phyloP scores from a whole-genome alignment of 92 coral and sea anemone genomes.

The Anthopleura xanthogrammica region DNA sequence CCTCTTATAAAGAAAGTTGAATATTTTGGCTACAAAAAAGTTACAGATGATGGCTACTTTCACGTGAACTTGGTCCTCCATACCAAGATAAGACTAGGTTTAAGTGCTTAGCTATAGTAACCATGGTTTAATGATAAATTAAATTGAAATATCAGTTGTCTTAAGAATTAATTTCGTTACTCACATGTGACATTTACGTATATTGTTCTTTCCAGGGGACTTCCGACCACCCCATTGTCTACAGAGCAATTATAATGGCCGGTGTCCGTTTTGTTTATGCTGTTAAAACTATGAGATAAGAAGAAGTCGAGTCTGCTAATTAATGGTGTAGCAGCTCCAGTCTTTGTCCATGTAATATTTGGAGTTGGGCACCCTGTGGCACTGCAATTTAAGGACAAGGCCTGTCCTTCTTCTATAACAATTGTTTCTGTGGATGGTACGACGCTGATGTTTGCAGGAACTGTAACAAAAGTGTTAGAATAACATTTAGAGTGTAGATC shows the following conservation, averaged over 20 bases:
- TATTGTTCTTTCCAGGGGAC: slow-evolving; percentile 22
- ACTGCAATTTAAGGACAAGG: slow-evolving; percentile 31
- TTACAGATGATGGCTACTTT: no score
- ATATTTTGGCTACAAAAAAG: no score
- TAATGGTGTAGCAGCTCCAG: background rate
- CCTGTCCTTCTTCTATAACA: slow-evolving; percentile 17
- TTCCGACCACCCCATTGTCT: slow-evolving; percentile 49
- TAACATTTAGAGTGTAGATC: no score
- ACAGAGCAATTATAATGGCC: slow-evolving; percentile 48
- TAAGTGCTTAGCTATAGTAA: no score
- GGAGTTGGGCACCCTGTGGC: slow-evolving; percentile 53
- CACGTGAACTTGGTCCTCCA: no score
- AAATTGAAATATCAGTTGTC: no score
- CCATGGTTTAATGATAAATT: no score
- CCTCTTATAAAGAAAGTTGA: no score
- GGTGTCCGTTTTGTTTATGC: slow-evolving; percentile 15
- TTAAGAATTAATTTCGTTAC: background rate
- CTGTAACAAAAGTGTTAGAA: background rate
- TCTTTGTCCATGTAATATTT: slow-evolving; percentile 39
- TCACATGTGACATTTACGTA: slow-evolving; percentile 45
- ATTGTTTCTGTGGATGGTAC: background rate
- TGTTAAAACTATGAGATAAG: slow-evolving; percentile 5
- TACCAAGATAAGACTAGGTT: no score
- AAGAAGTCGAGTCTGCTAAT: background rate
- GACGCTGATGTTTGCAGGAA: slow-evolving; percentile 1